phyloP scores from a whole-genome alignment of 2,113 vertebrate genomes.

The Coptodon rendalli region DNA sequence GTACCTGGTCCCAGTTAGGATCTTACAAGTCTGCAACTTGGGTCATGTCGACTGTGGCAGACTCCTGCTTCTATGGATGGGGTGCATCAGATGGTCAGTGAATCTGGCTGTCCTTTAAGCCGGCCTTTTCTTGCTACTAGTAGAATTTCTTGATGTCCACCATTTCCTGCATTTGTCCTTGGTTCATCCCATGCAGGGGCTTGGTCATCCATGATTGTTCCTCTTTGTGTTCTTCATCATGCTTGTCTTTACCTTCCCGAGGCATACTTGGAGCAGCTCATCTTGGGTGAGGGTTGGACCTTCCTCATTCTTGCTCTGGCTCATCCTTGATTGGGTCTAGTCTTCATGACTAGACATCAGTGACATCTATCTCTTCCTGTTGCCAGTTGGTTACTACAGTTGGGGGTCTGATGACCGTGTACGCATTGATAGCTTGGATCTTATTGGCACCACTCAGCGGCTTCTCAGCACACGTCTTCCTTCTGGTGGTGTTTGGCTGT shows the following conservation, averaged over 20 bases:
- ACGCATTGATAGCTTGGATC: not conserved
- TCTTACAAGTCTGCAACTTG: not conserved
- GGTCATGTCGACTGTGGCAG: not conserved
- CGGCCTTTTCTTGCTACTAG: not conserved
- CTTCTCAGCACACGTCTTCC: not conserved
- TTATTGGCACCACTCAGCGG: not conserved
- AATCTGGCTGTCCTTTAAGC: not conserved
- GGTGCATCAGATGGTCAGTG: not conserved
- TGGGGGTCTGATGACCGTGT: not conserved
- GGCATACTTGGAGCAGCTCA: not conserved
- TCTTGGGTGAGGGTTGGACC: rapidly evolving
- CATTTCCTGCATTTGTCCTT: not conserved
- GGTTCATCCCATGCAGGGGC: not conserved
- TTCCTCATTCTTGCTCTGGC: not conserved
- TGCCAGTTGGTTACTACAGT: not conserved
- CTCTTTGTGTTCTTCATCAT: not conserved
- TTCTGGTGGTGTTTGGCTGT: not conserved
- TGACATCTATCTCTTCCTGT: not conserved
- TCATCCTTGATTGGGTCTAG: not conserved
- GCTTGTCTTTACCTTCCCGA: not conserved
- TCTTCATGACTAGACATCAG: not conserved
- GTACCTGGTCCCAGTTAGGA: not conserved
- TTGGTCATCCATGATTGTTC: not conserved
- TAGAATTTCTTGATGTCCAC: not conserved
- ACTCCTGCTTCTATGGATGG: not conserved